Evolutionary conservation across 2,888 invertebrate genomes (phyloP).

Genomic region (Phortica magna): DNA sequence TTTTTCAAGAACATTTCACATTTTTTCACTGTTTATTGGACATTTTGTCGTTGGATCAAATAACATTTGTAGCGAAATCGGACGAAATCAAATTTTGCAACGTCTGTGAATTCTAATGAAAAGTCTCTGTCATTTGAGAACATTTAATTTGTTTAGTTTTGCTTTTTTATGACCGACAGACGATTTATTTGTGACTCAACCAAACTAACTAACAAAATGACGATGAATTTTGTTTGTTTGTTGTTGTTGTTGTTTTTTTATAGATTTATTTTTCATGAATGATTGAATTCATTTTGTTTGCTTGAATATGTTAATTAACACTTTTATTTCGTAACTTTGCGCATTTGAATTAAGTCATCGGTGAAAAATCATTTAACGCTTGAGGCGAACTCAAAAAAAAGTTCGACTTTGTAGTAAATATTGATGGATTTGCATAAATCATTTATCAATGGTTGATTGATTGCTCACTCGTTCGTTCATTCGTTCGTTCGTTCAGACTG

Average conservation of each 20-base stretch:
- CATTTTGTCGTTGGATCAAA: not conserved
- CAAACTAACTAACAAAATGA: not conserved
- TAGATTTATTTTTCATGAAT: not conserved
- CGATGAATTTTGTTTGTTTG: too few species aligned
- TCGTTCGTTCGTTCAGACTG: not conserved
- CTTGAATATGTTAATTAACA: slow-evolving; percentile 69
- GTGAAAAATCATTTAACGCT: slow-evolving; percentile 42
- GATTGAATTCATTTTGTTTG: slow-evolving; percentile 45
- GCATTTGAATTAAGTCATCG: slow-evolving; percentile 67
- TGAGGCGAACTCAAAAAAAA: not conserved
- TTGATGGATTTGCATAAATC: slow-evolving; percentile 38
- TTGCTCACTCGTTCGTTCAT: slow-evolving; percentile 24
- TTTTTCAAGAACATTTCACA: not conserved
- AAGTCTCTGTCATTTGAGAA: not conserved
- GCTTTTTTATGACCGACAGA: not conserved
- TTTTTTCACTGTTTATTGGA: not conserved
- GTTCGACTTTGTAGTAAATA: not conserved
- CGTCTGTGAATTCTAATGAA: not conserved
- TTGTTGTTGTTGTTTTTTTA: not conserved
- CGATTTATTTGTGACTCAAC: not conserved
- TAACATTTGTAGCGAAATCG: slow-evolving; percentile 8
- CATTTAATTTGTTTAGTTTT: slow-evolving; percentile 17
- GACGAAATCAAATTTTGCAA: slow-evolving; percentile 2
- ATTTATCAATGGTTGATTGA: slow-evolving; percentile 56
- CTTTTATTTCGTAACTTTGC: slow-evolving; percentile 46